Conservation (phyloP, 2,113 vertebrate genomes). For the Pseudolaguvia tuberculata region DNA sequence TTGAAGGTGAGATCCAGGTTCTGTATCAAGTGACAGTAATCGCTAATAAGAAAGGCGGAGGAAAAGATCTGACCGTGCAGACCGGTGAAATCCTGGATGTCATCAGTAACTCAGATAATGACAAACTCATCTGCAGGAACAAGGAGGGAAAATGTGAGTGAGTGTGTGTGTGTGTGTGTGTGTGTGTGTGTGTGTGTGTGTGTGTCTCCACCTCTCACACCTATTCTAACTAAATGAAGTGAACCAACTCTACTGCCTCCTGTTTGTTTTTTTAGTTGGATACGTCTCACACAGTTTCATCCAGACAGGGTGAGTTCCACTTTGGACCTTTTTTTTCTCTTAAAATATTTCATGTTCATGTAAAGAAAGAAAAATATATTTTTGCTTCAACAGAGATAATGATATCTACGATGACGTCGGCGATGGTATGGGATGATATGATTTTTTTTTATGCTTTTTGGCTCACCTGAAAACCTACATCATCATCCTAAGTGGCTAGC, state of each 20-base stretch:
- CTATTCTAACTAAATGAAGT: not conserved
- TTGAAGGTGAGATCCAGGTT: conserved; percentile 83
- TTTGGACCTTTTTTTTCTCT: not conserved
- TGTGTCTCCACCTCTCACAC: not conserved
- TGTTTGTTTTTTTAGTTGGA: conserved; percentile 74
- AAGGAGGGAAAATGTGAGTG: conserved; percentile 89
- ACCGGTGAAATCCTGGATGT: conserved; percentile 81
- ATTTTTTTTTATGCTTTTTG: not conserved
- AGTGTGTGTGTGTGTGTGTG: no score
- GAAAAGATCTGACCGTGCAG: conserved; percentile 79
- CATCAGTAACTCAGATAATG: conserved; percentile 74
- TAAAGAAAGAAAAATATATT: not conserved
- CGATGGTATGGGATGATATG: conserved; percentile 71
- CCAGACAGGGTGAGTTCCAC: conserved; percentile 75
- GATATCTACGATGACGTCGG: conserved; percentile 92
- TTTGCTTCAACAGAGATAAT: conserved; percentile 73
- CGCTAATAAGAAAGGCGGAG: conserved; percentile 71
- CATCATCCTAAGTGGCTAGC: no score
- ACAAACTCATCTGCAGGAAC: conserved; percentile 84
- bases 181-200: conserved; percentile 23
- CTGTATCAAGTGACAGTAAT: conserved; percentile 71
- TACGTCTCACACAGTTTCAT: conserved; percentile 76
- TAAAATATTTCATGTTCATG: not conserved
- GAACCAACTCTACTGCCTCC: not conserved
- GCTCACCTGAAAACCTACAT: no score